Evolutionary conservation across 2,797 vertebrate species (phyloP), one percentile per base, ranked within the genome.

Genomic region (Lepilemur septentrionalis): DNA sequence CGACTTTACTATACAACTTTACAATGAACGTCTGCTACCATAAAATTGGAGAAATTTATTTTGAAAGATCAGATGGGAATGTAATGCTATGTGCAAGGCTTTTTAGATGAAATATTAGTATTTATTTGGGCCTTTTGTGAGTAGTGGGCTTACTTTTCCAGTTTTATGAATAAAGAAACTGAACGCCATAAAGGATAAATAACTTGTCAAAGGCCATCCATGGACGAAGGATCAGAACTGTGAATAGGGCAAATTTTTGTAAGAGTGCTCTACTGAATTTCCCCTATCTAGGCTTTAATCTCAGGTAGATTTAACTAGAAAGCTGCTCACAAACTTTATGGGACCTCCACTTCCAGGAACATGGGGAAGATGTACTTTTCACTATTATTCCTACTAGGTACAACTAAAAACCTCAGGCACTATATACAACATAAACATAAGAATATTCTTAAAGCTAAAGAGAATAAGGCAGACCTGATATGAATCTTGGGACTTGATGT

Each of bases 231-330:
- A 46, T 61, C 5, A 41, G 38, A 63, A 70, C 48, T 83, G 22
- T 79, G 80, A 91, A 18, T 20, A 78, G 57, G 30, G 30, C 22
- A 46, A n/a, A 72, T 28, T 85, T 63, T 83, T 38, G 5, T 48
- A 52, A 59, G 35, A 78, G 63, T 52, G 7, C 2, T 82, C 8
- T 48, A 43, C 23, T n/a, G 7, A 2, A 22, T 82, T 82, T 30
- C 3, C 7, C 9, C 4, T 50, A 35, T 4, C 0, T 14, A 32
- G 5, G 43, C 6, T 57, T n/a, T 43, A 59, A 30, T 14, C 7
- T 76, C 20, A 22, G 38, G 20, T 50, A 14, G 14, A 57, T 28
- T 91, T 4, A 72, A 86, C 6, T 35, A 46, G 88, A 87, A 86
- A 10, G 23, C 7, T 3, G 38, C 11, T 23, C 8, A 55, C 82